phyloP scores from a whole-genome alignment of 2,797 vertebrate species.

The Helostoma temminkii region DNA sequence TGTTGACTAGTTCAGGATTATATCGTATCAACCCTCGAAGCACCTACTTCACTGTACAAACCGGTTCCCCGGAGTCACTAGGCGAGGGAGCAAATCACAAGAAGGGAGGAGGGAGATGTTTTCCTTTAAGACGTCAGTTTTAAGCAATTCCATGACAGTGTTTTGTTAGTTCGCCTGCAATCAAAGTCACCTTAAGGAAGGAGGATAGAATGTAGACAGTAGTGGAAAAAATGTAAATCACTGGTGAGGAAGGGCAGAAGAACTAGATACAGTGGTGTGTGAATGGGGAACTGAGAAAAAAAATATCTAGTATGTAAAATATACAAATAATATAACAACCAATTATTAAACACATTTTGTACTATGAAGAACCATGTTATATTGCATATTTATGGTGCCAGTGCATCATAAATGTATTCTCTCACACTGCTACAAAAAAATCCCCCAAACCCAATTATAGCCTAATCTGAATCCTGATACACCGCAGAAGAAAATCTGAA shows the following conservation, averaged over 20 bases:
- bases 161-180: constrained; percentile 15
- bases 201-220: constrained; percentile 11
- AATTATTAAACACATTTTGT: constrained; percentile 2
- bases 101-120: constrained; percentile 27
- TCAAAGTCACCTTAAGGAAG: constrained; percentile 29
- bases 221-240: constrained; percentile 16
- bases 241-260: constrained; percentile 4
- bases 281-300: constrained; percentile 28
- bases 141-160: constrained; percentile 34
- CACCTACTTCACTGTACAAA: constrained; percentile 64
- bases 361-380: neutral
- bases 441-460: constrained; percentile 10
- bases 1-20: constrained; percentile 25
- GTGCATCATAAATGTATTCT: constrained; percentile 11
- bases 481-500: constrained; percentile 13
- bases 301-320: constrained; percentile 32
- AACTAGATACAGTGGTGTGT: neutral
- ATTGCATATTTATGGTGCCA: neutral
- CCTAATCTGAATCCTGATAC: constrained; percentile 14
- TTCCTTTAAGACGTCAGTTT: constrained; percentile 38
- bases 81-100: constrained; percentile 15
- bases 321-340: neutral
- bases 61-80: constrained; percentile 72
- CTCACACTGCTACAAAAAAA: neutral
- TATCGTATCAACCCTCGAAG: constrained; percentile 20